Base-by-base conservation (phyloP, 2,113 vertebrate species). In the Megaceryle maxima region DNA sequence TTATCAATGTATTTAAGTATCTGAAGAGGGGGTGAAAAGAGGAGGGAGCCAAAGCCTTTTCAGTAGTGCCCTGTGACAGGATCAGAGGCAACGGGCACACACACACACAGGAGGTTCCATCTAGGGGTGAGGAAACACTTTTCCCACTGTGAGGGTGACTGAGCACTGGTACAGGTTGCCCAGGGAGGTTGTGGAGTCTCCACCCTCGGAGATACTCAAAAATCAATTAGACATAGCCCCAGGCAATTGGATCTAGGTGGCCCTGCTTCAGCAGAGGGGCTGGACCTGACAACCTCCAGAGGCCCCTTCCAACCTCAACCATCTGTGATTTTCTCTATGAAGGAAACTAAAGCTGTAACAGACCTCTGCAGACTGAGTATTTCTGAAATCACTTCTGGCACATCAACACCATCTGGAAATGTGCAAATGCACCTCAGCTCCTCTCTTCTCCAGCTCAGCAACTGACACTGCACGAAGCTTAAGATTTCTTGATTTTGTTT, bases 11-110 rank as follows among this genome's bases (percentile, higher is more conserved):
- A 56, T 3, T 46, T 8, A 43, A 41, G 43, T 8, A 76, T 2
- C 26, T 66, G 69, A 78, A 57, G 37, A 60, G 22, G 83, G 5
- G 6, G 12, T 39, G 11, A 13, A 37, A 44, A 83, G 39, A 39
- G 3, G 11, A 62, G 1, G 1, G 70, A 82, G 35, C 21, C 41
- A 70, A 13, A 15, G 41, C 48, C 16, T 67, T 41, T 72, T 31
- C 53, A 74, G 26, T 8, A 8, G 14, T 39, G 29, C 12, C 24
- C 37, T 0, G 0, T 10, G 26, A 29, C 70, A 83, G 67, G 11
- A 41, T 14, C 15, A 86, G 21, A 83, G 29, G 21, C 3, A 70
- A 63, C 1, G 2, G 10, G 50, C 63, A 91, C 57, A 68, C 37
- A 37, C 86, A 76, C 76, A 50, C 12, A 26, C 12, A 26, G 26